Percentiles rank a stretch among this genome's conserved stretches.
phyloP scores from a whole-genome alignment of 1,140 invertebrate genomes.

The Anoplophora glabripennis region DNA sequence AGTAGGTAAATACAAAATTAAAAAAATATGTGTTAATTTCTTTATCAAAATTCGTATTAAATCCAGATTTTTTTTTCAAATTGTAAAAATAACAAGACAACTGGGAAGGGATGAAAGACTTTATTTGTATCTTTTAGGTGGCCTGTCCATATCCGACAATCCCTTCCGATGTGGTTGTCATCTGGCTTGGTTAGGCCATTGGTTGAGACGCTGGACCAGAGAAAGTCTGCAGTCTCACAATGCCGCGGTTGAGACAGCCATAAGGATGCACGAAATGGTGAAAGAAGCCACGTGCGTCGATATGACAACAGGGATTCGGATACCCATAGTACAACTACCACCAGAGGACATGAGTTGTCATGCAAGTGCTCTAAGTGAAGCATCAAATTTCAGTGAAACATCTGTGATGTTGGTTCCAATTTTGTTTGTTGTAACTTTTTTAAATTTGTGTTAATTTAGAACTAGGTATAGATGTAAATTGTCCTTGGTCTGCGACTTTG shows the following conservation, averaged over 20 bases:
- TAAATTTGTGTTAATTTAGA: too few species aligned
- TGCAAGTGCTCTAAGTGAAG: slow-evolving; percentile 66
- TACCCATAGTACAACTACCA: slow-evolving; percentile 68
- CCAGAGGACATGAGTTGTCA: slow-evolving; percentile 73
- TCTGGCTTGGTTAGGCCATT: slow-evolving; percentile 82
- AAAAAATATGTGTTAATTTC: too few species aligned
- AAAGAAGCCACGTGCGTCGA: slow-evolving; percentile 65
- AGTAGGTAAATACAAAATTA: too few species aligned
- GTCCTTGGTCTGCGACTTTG: too few species aligned
- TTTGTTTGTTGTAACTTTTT: too few species aligned
- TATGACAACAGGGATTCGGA: slow-evolving; percentile 54
- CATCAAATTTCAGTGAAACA: neutral
- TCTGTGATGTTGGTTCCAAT: slow-evolving; percentile 1
- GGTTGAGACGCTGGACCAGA: slow-evolving; percentile 79
- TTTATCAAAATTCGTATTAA: too few species aligned
- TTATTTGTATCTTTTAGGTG: slow-evolving; percentile 70
- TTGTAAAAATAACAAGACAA: too few species aligned
- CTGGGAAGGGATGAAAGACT: too few species aligned
- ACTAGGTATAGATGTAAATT: too few species aligned
- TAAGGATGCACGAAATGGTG: slow-evolving; percentile 52
- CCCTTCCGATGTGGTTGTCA: slow-evolving; percentile 84
- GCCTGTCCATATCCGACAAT: slow-evolving; percentile 77
- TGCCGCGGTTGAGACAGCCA: slow-evolving; percentile 55
- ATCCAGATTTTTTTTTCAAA: too few species aligned
- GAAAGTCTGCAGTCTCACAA: slow-evolving; percentile 73